Evolutionary conservation across 2,113 vertebrate genomes (phyloP), one percentile per base, ranked within the genome.

Genomic region (Tetrao urogallus): DNA sequence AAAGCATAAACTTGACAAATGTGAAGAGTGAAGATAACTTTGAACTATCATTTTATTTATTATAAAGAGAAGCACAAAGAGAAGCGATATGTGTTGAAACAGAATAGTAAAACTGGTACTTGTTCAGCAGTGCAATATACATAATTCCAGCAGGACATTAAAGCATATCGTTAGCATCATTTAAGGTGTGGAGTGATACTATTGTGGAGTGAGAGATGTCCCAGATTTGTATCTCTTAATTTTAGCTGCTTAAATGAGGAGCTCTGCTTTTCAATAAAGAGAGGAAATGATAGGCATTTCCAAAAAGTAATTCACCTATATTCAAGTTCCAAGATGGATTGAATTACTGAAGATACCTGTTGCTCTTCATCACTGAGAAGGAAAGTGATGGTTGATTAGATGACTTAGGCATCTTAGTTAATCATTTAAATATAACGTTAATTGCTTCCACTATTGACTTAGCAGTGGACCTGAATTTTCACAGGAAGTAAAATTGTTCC

Each of bases 221-320:
- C 5, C n/a, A 80, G 64, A 66, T 77, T 76, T 86, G 1, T n/a
- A 5, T 40, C n/a, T 73, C 42, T 30, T 66, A 28, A 66, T 83
- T 95, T 63, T 81, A 77, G 0, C 20, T 63, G 7, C 20, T 86
- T 50, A 72, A 42, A 42, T 57, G 56, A 71, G 56, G 30, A 86
- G 25, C 4, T 90, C 73, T 83, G 13, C 42, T 73, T 54, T 88
- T 94, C 73, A 81, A 12, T 65, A 27, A 73, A 86, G 45, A 71
- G 13, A 86, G 40, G 43, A 91, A 88, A 93, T 77, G 64, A 86
- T 12, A 88, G 42, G 24, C 73, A 73, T 77, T 94, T 94, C 65
- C 56, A 83, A 52, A 88, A 88, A 19, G 40, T 42, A 82, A 43
- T 89, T 94, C 48, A 32, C 47, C 36, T 17, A 7, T 48, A 86